phyloP scores from a whole-genome alignment of 2,888 invertebrate species.

The Papilio elwesi region DNA sequence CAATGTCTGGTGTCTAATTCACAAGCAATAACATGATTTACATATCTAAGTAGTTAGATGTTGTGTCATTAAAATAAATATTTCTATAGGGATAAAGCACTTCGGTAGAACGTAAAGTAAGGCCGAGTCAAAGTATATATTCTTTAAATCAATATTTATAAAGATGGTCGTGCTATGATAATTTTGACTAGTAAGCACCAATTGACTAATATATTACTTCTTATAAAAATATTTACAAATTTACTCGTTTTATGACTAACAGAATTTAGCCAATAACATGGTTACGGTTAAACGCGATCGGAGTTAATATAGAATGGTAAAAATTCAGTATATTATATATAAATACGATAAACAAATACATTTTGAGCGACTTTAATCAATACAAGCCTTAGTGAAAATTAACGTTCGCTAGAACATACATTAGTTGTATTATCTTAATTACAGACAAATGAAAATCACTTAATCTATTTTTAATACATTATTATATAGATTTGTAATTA shows the following conservation, averaged over 20 bases:
- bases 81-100: background rate
- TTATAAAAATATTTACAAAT: slow-evolving; percentile 65
- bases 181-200: slow-evolving; percentile 85
- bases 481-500: too few relatives aligned
- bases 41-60: background rate
- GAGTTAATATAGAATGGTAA: slow-evolving; percentile 37
- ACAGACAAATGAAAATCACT: background rate
- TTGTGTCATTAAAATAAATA: slow-evolving; percentile 19
- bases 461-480: too few relatives aligned
- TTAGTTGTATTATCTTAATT: background rate
- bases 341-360: slow-evolving; percentile 42
- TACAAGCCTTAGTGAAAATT: slow-evolving; percentile 40
- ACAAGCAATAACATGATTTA: background rate
- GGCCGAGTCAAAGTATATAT: slow-evolving; percentile 14
- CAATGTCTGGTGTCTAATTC: background rate
- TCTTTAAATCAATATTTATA: slow-evolving; percentile 17
- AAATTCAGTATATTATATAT: slow-evolving; percentile 38
- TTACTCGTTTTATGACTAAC: slow-evolving; percentile 61
- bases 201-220: slow-evolving; percentile 71
- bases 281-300: slow-evolving; percentile 52
- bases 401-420: background rate
- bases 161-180: slow-evolving; percentile 71
- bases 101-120: background rate
- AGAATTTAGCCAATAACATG: slow-evolving; percentile 74
- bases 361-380: slow-evolving; percentile 51